phyloP scores from a whole-genome alignment of 2,888 invertebrate genomes.

The Choristoneura rosaceana region DNA sequence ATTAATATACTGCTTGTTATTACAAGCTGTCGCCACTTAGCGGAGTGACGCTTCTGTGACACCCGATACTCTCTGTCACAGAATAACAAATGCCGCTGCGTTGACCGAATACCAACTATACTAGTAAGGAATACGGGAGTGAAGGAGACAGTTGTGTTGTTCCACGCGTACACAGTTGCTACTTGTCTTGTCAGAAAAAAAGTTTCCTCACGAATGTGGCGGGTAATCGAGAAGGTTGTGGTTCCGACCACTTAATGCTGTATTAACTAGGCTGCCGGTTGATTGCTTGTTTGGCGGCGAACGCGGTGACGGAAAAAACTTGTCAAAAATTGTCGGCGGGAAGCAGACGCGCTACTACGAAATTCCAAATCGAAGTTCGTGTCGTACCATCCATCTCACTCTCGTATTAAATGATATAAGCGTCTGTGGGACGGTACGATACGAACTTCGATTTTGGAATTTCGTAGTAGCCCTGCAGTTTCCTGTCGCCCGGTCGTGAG shows the following conservation, averaged over 20 bases:
- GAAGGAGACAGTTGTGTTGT: conserved; percentile 11
- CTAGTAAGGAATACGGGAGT: conserved; percentile 2
- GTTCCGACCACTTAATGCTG: conserved; percentile 49
- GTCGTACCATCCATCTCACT: too few relatives aligned
- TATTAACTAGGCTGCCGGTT: conserved; percentile 42
- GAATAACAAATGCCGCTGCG: conserved; percentile 11
- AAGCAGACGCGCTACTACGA: too few relatives aligned
- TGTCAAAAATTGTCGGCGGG: conserved; percentile 9
- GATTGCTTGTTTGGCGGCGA: conserved; percentile 27
- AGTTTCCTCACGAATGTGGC: conserved; percentile 60
- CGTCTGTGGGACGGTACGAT: too few relatives aligned
- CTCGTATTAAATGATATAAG: too few relatives aligned
- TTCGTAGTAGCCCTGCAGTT: too few relatives aligned
- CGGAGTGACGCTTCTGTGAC: conserved; percentile 65
- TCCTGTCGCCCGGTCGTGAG: too few relatives aligned
- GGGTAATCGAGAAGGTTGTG: conserved; percentile 65
- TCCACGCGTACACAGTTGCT: conserved; percentile 59
- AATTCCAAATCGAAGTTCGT: too few relatives aligned
- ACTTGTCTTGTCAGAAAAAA: conserved; percentile 65
- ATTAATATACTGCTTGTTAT: conserved; percentile 76
- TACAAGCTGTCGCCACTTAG: conserved; percentile 78
- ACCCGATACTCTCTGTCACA: conserved; percentile 59
- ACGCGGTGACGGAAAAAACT: conserved; percentile 24
- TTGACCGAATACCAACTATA: conserved; percentile 10
- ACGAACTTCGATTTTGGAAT: too few relatives aligned